Evolutionary conservation across 2,113 vertebrate species (phyloP).

Genomic region (Numida meleagris): DNA sequence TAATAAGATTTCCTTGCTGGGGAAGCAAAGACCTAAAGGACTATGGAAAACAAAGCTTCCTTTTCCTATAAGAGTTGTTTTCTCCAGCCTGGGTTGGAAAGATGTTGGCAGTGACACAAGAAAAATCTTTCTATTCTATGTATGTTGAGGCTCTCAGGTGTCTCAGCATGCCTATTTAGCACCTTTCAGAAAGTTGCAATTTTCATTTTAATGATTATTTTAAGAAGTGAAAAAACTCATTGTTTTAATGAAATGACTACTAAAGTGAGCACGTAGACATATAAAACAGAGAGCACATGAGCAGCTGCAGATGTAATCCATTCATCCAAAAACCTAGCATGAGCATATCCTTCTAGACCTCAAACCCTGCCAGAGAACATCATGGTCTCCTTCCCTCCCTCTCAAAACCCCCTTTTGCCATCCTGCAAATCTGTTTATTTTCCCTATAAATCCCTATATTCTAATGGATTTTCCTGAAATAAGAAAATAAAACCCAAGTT

Average conservation of each 20-base stretch:
- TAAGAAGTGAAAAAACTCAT: neutral
- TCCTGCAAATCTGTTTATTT: neutral
- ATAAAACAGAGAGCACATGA: neutral
- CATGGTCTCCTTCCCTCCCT: neutral
- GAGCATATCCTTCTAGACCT: neutral
- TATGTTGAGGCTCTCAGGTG: neutral
- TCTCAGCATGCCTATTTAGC: neutral
- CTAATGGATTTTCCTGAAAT: neutral
- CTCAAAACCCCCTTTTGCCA: neutral
- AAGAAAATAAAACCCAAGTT: neutral
- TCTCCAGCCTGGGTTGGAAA: neutral
- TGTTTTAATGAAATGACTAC: neutral
- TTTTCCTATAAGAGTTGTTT: neutral
- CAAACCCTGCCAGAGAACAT: neutral
- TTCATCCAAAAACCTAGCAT: neutral
- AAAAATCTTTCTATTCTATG: neutral
- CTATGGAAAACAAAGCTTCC: neutral
- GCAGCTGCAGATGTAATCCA: conserved; percentile 37
- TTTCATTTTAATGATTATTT: neutral
- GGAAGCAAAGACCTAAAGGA: conserved; percentile 10
- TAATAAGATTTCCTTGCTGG: neutral
- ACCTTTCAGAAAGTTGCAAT: neutral
- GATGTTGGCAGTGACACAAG: neutral
- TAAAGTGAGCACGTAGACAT: neutral
- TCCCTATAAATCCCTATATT: neutral